Percentiles rank a stretch among this genome's conserved stretches.
These are phyloP conservation scores for Marmota flaviventris DNA, from an alignment of 2,113 vertebrate genomes.

Conservation along the genomic window DNA sequence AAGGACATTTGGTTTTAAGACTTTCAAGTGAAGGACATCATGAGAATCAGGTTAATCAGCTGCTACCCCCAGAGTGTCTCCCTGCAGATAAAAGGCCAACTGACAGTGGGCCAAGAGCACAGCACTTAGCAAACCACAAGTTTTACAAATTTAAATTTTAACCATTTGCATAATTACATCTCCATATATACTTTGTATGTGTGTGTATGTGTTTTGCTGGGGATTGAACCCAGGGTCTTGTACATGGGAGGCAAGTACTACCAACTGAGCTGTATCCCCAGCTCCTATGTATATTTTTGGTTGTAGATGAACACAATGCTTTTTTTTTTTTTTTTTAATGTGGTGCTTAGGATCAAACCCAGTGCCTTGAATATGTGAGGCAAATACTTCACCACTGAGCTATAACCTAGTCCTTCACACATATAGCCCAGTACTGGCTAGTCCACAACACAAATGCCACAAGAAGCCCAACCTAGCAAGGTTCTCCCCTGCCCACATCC, in stretches of 20 bases:
- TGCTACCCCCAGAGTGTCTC: not conserved
- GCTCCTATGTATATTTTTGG: too few species aligned
- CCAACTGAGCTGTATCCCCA: too few species aligned
- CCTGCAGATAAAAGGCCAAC: not conserved
- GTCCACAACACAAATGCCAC: not conserved
- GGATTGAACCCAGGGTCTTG: too few species aligned
- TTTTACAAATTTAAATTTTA: not conserved
- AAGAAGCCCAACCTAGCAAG: not conserved
- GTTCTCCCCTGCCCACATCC: too few species aligned
- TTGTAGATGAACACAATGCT: too few species aligned
- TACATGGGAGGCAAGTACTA: too few species aligned
- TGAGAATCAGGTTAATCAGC: not conserved
- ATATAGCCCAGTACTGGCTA: not conserved
- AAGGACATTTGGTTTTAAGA: conserved; percentile 37
- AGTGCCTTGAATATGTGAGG: too few species aligned
- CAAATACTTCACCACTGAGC: too few species aligned
- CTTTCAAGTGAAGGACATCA: not conserved
- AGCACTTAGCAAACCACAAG: not conserved
- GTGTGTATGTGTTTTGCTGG: not conserved
- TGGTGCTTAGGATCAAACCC: too few species aligned
- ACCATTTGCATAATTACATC: not conserved
- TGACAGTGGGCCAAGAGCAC: not conserved
- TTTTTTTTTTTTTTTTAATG: too few species aligned
- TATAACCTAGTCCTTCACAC: too few species aligned
- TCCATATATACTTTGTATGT: too few species aligned